Evolutionary conservation across 2,113 vertebrate species (phyloP).

Genomic region (Rhynchopsitta pachyrhyncha): DNA sequence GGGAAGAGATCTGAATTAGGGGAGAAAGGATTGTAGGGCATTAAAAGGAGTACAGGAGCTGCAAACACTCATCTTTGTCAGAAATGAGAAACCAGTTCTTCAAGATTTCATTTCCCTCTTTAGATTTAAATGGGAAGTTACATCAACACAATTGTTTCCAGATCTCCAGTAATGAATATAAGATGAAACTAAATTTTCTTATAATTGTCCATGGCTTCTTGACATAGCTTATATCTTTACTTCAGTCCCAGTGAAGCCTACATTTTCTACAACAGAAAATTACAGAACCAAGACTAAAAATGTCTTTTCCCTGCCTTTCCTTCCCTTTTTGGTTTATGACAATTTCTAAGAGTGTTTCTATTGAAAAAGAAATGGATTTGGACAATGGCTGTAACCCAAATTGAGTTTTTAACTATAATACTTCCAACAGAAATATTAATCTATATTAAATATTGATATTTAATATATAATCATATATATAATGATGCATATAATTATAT

Average conservation of each 20-base stretch:
- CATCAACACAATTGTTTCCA: background rate
- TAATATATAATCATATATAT: background rate
- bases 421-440: background rate
- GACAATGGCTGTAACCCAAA: background rate
- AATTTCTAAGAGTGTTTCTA: background rate
- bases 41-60: background rate
- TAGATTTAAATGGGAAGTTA: background rate
- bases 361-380: background rate
- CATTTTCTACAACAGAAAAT: background rate
- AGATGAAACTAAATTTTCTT: background rate
- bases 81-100: background rate
- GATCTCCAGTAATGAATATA: background rate
- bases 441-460: background rate
- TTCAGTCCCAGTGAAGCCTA: background rate
- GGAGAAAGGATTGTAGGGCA: background rate
- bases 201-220: background rate
- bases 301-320: background rate
- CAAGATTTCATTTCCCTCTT: background rate
- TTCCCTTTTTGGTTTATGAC: background rate
- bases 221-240: background rate
- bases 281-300: background rate
- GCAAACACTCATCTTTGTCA: background rate
- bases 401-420: background rate
- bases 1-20: background rate
- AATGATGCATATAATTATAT: too few species aligned